These are phyloP conservation scores for Drosophila greeni DNA, from an alignment of 2,888 invertebrate genomes.

Conservation along the genomic window DNA sequence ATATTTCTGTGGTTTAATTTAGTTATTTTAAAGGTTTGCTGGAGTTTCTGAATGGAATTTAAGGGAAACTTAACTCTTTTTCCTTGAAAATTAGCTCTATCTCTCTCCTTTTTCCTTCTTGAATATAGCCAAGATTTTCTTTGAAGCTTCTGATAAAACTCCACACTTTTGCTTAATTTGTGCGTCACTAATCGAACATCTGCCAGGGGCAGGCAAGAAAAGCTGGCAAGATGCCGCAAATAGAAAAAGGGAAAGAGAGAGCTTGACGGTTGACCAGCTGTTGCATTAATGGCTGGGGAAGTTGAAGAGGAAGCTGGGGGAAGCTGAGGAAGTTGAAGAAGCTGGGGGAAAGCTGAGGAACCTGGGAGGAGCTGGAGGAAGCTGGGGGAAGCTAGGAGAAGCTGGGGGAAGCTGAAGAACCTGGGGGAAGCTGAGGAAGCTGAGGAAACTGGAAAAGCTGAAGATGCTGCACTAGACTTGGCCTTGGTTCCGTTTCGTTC, in stretches of 20 bases:
- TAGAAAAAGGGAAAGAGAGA: slow-evolving; percentile 14
- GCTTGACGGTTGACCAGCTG: slow-evolving; percentile 11
- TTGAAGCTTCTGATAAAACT: neutral
- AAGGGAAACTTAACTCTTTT: too few relatives aligned
- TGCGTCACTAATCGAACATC: slow-evolving; percentile 32
- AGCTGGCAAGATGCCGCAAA: slow-evolving; percentile 12
- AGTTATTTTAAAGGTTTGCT: too few relatives aligned
- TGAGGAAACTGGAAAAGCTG: too few relatives aligned
- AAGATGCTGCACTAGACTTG: neutral
- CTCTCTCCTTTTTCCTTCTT: neutral
- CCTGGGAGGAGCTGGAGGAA: too few relatives aligned
- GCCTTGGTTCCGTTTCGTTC: slow-evolving; percentile 7
- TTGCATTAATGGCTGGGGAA: slow-evolving; percentile 7
- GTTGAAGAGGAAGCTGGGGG: too few relatives aligned
- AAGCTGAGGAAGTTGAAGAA: too few relatives aligned
- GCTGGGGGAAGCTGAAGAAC: too few relatives aligned
- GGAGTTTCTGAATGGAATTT: too few relatives aligned
- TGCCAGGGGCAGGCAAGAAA: slow-evolving; percentile 6
- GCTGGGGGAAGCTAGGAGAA: too few relatives aligned
- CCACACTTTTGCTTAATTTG: slow-evolving; percentile 10
- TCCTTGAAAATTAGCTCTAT: too few relatives aligned
- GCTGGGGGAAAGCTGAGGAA: neutral
- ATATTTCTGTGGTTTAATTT: too few relatives aligned
- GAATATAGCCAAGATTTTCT: neutral
- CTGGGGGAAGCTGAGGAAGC: too few relatives aligned